Conservation (phyloP, 2,113 vertebrate genomes). For the Malurus melanocephalus region DNA sequence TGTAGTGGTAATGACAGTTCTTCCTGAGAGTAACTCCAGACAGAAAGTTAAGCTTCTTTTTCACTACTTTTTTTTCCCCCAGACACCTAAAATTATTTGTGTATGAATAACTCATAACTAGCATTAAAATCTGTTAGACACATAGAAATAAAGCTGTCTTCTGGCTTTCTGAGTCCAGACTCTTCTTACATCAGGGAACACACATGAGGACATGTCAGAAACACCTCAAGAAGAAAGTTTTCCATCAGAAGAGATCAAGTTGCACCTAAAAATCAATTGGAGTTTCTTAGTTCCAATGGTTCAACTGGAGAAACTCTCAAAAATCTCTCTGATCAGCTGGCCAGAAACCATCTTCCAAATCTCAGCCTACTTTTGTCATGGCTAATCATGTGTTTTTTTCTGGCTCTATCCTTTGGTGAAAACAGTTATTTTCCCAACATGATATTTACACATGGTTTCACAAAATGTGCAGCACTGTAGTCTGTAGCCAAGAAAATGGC, state of each 20-base stretch:
- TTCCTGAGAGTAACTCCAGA: not conserved
- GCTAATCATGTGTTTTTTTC: not conserved
- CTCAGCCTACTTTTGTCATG: not conserved
- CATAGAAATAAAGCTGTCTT: not conserved
- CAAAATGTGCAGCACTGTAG: not conserved
- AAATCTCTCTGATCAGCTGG: not conserved
- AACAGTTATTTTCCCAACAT: not conserved
- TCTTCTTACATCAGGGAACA: not conserved
- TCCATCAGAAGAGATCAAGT: not conserved
- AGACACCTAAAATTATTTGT: not conserved
- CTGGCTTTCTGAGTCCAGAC: not conserved
- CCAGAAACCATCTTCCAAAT: not conserved
- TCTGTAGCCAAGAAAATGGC: rapidly evolving
- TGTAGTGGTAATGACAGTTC: not conserved
- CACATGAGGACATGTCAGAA: not conserved
- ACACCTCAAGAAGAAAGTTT: not conserved
- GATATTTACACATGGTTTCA: not conserved
- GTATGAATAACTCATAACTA: not conserved
- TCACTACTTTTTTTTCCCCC: not conserved
- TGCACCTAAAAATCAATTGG: not conserved
- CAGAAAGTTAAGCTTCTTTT: not conserved
- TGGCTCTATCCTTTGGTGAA: not conserved
- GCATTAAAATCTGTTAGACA: not conserved
- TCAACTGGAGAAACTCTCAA: not conserved
- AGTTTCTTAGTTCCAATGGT: not conserved